A percentile compares a stretch with the other conserved stretches of the same genome.
Conservation (phyloP, 2,888 invertebrate species). For the Argyresthia goedartella region DNA sequence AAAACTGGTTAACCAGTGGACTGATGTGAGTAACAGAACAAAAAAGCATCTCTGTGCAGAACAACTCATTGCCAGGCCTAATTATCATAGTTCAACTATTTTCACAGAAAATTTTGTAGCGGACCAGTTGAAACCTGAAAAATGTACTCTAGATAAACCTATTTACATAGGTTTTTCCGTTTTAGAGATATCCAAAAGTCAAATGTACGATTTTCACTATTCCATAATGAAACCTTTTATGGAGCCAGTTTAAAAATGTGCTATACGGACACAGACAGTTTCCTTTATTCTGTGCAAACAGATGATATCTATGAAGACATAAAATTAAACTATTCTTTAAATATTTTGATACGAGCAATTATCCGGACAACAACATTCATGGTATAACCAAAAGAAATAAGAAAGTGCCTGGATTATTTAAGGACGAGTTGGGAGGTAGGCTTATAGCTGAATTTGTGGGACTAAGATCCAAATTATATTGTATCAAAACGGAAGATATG, state of each 20-base stretch:
- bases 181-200: slow-evolving; percentile 4
- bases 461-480: not conserved
- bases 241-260: too few species aligned
- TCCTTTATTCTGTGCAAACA: slow-evolving; percentile 7
- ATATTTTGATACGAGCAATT: slow-evolving; percentile 6
- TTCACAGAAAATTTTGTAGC: slow-evolving; percentile 11
- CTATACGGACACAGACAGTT: slow-evolving; percentile 11
- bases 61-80: too few species aligned
- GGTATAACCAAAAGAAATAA: too few species aligned
- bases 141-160: slow-evolving; percentile 3
- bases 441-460: slow-evolving; percentile 1
- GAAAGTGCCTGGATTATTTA: not conserved
- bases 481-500: not conserved
- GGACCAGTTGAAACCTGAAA: slow-evolving; percentile 10
- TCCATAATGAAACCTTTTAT: slow-evolving; percentile 1
- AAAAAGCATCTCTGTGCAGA: too few species aligned
- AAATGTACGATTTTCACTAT: slow-evolving; percentile 9
- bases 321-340: not conserved
- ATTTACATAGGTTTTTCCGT: slow-evolving; percentile 8
- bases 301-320: slow-evolving; percentile 7
- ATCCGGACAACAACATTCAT: too few species aligned
- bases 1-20: too few species aligned
- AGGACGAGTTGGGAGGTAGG: not conserved
- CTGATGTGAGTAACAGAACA: too few species aligned
- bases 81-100: too few species aligned